phyloP scores from a whole-genome alignment of 2,113 vertebrate species.

The Amblyopsis rosae region DNA sequence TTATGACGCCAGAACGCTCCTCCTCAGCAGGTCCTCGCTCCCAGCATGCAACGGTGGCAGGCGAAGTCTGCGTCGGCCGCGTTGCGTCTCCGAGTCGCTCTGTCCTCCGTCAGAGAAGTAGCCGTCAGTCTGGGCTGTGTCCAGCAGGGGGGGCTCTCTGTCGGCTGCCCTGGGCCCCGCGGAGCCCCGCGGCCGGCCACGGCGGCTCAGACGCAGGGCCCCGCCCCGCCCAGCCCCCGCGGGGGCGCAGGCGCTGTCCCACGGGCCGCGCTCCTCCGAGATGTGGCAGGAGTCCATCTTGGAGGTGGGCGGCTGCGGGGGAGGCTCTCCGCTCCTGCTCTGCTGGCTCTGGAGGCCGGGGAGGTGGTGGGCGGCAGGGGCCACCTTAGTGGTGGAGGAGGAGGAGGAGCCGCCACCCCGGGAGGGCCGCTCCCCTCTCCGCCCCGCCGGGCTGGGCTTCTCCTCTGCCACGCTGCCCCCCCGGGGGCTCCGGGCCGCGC shows the following conservation, averaged over 20 bases:
- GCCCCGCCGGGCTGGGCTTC: slow-evolving; percentile 23
- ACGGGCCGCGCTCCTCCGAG: slow-evolving; percentile 61
- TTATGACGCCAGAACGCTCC: slow-evolving; percentile 93
- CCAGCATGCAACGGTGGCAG: slow-evolving; percentile 83
- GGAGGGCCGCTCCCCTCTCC: slow-evolving; percentile 51
- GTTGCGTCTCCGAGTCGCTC: slow-evolving; percentile 84
- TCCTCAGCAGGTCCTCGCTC: slow-evolving; percentile 88
- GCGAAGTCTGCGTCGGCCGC: slow-evolving; percentile 75
- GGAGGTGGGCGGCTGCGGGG: slow-evolving; percentile 78
- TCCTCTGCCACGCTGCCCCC: slow-evolving; percentile 35
- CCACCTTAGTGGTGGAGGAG: neutral
- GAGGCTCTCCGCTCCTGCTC: slow-evolving; percentile 62
- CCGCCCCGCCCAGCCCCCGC: slow-evolving; percentile 66
- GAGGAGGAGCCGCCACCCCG: slow-evolving; percentile 9
- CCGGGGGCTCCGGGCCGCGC: slow-evolving; percentile 43
- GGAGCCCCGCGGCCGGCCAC: slow-evolving; percentile 73
- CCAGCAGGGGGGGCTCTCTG: slow-evolving; percentile 66
- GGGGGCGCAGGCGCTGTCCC: slow-evolving; percentile 43
- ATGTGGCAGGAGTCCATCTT: slow-evolving; percentile 83
- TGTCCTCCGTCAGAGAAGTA: slow-evolving; percentile 93
- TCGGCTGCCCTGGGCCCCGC: slow-evolving; percentile 23
- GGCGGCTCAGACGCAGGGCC: slow-evolving; percentile 79
- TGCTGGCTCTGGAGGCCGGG: slow-evolving; percentile 61
- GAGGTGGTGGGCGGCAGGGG: slow-evolving; percentile 44
- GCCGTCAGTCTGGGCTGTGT: slow-evolving; percentile 85